Conservation (phyloP, 2,888 invertebrate species). For the Lordiphosa andalusiaca region DNA sequence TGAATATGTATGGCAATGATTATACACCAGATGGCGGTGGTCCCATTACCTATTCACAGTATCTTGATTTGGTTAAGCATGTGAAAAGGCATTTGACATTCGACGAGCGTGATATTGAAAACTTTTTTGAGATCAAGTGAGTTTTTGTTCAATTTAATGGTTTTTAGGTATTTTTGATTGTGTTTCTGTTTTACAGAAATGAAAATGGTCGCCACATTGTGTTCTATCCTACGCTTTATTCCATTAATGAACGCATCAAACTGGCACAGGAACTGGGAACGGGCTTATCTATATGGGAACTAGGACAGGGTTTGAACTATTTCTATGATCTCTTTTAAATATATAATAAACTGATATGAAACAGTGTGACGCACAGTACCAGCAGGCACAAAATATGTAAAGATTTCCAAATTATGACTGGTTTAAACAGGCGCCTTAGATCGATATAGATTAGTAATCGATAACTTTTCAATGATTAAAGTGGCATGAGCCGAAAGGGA, state of each 20-base stretch:
- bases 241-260: constrained; percentile 89
- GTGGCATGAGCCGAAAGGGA: too few species aligned
- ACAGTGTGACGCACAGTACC: too few species aligned
- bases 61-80: constrained; percentile 87
- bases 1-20: constrained; percentile 97
- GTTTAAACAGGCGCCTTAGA: too few species aligned
- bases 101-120: constrained; percentile 89
- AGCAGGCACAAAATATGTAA: too few species aligned
- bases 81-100: constrained; percentile 89
- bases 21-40: constrained; percentile 91
- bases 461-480: too few species aligned
- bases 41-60: constrained; percentile 89
- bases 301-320: constrained; percentile 97
- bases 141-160: constrained; percentile 46
- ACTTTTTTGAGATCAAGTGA: constrained; percentile 92
- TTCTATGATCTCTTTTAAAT: constrained; percentile 92
- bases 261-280: constrained; percentile 89
- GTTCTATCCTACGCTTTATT: constrained; percentile 94
- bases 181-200: constrained; percentile 81
- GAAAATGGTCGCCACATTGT: constrained; percentile 87
- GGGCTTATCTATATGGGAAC: constrained; percentile 95
- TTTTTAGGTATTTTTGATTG: neutral
- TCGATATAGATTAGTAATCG: too few species aligned
- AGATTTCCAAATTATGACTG: too few species aligned
- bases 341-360: constrained; percentile 8